phyloP scores from a whole-genome alignment of 2,888 invertebrate genomes.

The Sinhomidia bicolor region DNA sequence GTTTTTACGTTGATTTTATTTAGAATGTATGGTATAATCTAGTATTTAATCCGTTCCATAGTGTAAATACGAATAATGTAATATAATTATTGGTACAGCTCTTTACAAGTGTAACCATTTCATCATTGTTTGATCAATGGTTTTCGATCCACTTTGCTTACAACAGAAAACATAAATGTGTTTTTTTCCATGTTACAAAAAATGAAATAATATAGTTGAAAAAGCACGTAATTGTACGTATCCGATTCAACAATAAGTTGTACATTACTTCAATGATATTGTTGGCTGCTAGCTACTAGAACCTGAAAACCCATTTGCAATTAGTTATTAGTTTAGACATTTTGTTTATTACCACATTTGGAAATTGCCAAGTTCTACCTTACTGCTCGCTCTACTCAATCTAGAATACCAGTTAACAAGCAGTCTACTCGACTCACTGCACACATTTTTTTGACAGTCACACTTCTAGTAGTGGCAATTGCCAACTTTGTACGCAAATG shows the following conservation, averaged over 20 bases:
- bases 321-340: not conserved
- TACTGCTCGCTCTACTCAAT: not conserved
- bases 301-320: not conserved
- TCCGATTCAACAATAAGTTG: not conserved
- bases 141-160: not conserved
- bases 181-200: not conserved
- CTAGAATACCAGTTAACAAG: not conserved
- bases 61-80: no score
- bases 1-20: no score
- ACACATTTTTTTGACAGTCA: not conserved
- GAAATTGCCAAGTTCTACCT: not conserved
- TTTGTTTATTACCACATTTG: not conserved
- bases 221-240: not conserved
- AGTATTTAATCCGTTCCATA: not conserved
- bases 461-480: not conserved
- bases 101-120: no score
- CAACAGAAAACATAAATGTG: no score
- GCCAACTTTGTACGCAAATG: conserved; percentile 7
- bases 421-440: not conserved
- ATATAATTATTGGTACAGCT: no score
- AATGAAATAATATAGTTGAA: not conserved
- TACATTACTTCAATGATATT: not conserved
- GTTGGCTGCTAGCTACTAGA: not conserved
- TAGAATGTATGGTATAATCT: not conserved
- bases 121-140: not conserved